Percentiles rank a stretch among this genome's conserved stretches.
Evolutionary conservation across 2,888 invertebrate genomes (phyloP).

Genomic region (Nebria brevicollis): DNA sequence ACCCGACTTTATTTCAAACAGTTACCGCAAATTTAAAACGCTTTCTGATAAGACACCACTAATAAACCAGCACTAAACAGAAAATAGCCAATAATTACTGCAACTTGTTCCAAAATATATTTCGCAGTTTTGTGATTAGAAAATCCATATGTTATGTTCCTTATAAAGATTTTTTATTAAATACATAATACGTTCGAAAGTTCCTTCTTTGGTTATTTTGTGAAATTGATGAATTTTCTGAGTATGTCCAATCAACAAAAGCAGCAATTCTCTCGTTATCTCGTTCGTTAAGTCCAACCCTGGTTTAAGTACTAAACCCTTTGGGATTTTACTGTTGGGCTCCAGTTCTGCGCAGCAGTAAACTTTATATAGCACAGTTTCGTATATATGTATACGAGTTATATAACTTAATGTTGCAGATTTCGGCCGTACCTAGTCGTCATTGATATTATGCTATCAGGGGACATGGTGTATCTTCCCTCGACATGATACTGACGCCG

Average conservation of each 20-base stretch:
- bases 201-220: too few species aligned
- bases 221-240: neutral
- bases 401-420: constrained; percentile 46
- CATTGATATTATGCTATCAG: constrained; percentile 35
- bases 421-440: constrained; percentile 37
- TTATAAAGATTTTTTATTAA: too few species aligned
- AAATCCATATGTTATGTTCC: too few species aligned
- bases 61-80: too few species aligned
- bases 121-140: too few species aligned
- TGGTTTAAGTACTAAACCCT: neutral
- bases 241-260: neutral
- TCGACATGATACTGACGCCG: neutral
- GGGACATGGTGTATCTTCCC: neutral
- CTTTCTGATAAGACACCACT: too few species aligned
- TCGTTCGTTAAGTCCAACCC: neutral
- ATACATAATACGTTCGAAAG: too few species aligned
- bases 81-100: too few species aligned
- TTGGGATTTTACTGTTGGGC: neutral
- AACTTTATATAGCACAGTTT: constrained; percentile 40
- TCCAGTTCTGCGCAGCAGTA: constrained; percentile 21
- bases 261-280: neutral
- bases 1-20: too few species aligned
- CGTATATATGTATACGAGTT: constrained; percentile 22
- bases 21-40: too few species aligned
- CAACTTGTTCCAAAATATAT: too few species aligned